phyloP scores from a whole-genome alignment of 1,140 invertebrate species.

The Aphelinus atriplicis region DNA sequence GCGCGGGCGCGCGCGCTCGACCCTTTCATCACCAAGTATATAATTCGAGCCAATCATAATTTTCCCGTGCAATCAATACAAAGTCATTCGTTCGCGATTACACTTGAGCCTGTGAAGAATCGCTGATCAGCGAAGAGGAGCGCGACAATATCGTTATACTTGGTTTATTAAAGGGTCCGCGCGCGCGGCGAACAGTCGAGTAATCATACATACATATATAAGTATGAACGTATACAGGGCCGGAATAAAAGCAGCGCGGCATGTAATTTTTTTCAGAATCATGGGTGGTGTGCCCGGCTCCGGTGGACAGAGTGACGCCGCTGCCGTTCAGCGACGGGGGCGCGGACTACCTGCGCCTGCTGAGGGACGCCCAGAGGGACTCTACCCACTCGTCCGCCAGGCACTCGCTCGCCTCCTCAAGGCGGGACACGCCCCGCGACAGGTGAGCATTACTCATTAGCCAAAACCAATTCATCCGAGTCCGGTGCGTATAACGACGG shows the following conservation, averaged over 20 bases:
- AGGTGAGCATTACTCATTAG: slow-evolving; percentile 52
- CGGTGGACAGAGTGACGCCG: slow-evolving; percentile 75
- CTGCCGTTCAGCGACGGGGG: slow-evolving; percentile 69
- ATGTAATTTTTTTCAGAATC: slow-evolving; percentile 73
- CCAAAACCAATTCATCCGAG: too few relatives aligned
- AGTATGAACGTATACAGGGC: too few relatives aligned
- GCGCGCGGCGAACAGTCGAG: too few relatives aligned
- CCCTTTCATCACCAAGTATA: background rate
- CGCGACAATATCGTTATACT: too few relatives aligned
- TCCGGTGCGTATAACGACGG: too few relatives aligned
- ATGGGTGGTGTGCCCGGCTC: slow-evolving; percentile 79
- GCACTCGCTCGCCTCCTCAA: slow-evolving; percentile 83
- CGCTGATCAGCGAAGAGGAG: too few relatives aligned
- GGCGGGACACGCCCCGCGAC: slow-evolving; percentile 71
- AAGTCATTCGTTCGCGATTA: background rate
- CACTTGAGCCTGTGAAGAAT: background rate
- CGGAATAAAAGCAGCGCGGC: too few relatives aligned
- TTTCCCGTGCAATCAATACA: background rate
- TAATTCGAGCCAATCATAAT: background rate
- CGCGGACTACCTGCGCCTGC: slow-evolving; percentile 83
- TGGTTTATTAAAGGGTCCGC: too few relatives aligned
- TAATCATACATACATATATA: too few relatives aligned
- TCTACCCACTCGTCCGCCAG: slow-evolving; percentile 85
- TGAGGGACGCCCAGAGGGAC: slow-evolving; percentile 87
- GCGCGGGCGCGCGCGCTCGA: background rate